phyloP scores from a whole-genome alignment of 2,797 vertebrate genomes.

The Eutrigla gurnardus region DNA sequence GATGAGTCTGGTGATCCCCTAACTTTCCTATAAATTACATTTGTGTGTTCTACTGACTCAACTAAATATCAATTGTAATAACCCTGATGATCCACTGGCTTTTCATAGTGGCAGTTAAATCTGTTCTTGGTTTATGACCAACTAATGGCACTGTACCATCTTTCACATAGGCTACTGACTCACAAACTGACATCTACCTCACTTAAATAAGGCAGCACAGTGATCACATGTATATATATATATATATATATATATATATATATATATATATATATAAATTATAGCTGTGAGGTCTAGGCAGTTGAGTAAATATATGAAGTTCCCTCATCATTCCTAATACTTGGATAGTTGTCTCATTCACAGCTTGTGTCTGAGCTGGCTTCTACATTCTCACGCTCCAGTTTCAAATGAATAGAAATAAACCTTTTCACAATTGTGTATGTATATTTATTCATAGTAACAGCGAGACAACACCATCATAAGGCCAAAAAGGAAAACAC shows the following conservation, averaged over 20 bases:
- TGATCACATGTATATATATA: background rate
- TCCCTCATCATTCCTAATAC: background rate
- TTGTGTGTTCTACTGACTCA: background rate
- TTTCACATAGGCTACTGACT: too few species aligned
- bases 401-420: too few species aligned
- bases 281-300: too few species aligned
- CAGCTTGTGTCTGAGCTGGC: background rate
- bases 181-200: background rate
- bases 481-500: background rate
- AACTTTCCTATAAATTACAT: background rate
- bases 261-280: too few species aligned
- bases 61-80: background rate
- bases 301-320: too few species aligned
- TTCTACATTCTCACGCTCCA: background rate
- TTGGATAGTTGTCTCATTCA: too few species aligned
- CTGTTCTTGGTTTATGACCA: constrained; percentile 1
- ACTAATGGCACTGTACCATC: background rate
- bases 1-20: background rate
- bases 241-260: too few species aligned
- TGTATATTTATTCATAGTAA: background rate
- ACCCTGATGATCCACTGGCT: background rate
- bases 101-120: background rate
- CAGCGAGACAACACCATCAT: background rate
- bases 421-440: too few species aligned
- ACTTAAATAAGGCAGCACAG: background rate